Conservation (phyloP, 2,888 invertebrate genomes). For the Anarsia innoxiella region DNA sequence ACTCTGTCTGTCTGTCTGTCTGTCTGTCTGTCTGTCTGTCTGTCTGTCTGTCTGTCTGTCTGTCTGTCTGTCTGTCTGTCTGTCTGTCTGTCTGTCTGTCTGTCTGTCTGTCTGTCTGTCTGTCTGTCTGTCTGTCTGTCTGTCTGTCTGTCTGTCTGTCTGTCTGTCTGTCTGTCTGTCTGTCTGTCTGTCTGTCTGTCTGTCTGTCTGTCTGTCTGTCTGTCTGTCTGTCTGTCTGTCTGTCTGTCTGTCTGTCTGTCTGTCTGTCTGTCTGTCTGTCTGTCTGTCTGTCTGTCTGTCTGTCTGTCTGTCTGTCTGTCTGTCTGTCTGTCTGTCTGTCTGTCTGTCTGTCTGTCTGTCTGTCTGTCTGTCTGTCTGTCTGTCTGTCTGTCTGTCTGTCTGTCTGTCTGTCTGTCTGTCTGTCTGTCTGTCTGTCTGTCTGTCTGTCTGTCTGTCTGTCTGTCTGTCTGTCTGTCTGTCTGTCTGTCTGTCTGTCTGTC, state of each 20-base stretch:
- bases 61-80: constrained; percentile 2
- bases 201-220: constrained; percentile 5
- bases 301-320: not conserved
- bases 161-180: constrained; percentile 3
- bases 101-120: constrained; percentile 4
- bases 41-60: constrained; percentile 2
- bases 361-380: constrained; percentile 1
- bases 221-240: constrained; percentile 1
- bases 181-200: constrained; percentile 4
- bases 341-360: constrained; percentile 1
- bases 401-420: constrained; percentile 2
- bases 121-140: constrained; percentile 4
- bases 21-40: constrained; percentile 2
- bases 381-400: constrained; percentile 2
- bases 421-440: constrained; percentile 2
- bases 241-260: not conserved
- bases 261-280: not conserved
- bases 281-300: constrained; percentile 2
- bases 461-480: constrained; percentile 2
- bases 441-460: constrained; percentile 2
- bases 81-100: constrained; percentile 3
- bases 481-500: constrained; percentile 2
- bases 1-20: constrained; percentile 3
- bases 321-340: not conserved
- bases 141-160: constrained; percentile 4